Evolutionary conservation across 2,113 vertebrate species (phyloP).

Genomic region (Microcebus ravelobensis): DNA sequence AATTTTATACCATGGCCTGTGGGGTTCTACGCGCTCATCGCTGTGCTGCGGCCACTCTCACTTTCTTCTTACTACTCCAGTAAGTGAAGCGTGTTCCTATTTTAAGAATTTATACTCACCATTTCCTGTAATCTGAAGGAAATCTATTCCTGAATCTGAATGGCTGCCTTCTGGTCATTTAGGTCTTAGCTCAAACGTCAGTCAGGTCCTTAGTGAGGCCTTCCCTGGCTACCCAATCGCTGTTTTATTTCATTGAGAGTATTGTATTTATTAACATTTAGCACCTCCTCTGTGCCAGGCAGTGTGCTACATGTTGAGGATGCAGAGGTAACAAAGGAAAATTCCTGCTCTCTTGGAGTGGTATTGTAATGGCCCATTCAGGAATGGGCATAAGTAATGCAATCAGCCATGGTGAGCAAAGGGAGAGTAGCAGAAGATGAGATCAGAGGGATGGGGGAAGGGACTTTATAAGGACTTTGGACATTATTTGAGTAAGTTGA

Average conservation of each 20-base stretch:
- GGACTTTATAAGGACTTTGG: not conserved
- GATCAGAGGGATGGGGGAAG: not conserved
- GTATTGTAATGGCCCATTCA: not conserved
- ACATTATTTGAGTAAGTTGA: not conserved
- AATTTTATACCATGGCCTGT: not conserved
- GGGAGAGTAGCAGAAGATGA: not conserved
- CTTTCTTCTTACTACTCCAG: not conserved
- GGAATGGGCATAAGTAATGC: not conserved
- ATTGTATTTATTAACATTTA: not conserved
- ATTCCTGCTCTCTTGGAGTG: not conserved
- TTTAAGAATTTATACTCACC: not conserved
- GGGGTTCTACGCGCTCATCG: not conserved
- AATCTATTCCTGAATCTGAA: not conserved
- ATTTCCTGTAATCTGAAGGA: not conserved
- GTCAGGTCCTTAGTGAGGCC: not conserved
- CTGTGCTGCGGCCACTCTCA: not conserved
- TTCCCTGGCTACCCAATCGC: not conserved
- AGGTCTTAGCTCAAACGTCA: not conserved
- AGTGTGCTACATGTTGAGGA: not conserved
- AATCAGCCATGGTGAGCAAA: not conserved
- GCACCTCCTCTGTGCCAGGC: not conserved
- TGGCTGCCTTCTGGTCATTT: not conserved
- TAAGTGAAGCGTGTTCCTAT: not conserved
- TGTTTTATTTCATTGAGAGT: conserved; percentile 10
- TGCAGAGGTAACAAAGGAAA: not conserved